These are phyloP conservation scores for Drosophila aldrichi DNA, from an alignment of 2,888 invertebrate genomes.

Conservation along the genomic window DNA sequence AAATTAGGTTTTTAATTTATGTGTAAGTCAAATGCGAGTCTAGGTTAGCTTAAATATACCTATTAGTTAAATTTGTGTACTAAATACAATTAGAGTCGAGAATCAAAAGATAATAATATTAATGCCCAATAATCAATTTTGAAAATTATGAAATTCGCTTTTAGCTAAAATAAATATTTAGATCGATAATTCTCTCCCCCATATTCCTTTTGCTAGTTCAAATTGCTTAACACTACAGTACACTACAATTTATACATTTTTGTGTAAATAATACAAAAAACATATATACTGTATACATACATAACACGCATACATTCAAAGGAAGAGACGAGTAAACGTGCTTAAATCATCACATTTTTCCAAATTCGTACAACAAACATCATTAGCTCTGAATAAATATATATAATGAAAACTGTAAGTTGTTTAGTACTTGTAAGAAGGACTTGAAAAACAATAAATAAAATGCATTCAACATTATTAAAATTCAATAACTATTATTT, in stretches of 20 bases:
- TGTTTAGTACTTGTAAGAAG: conserved; percentile 60
- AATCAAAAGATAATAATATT: conserved; percentile 52
- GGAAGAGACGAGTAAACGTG: conserved; percentile 21
- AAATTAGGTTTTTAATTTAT: conserved; percentile 64
- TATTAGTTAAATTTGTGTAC: conserved; percentile 61
- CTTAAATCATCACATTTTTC: conserved; percentile 35
- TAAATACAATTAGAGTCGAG: conserved; percentile 46
- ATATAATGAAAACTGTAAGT: conserved; percentile 49
- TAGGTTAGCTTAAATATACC: conserved; percentile 65
- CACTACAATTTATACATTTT: conserved; percentile 48
- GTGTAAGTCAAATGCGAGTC: conserved; percentile 52
- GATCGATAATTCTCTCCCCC: conserved; percentile 25
- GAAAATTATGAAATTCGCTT: conserved; percentile 15
- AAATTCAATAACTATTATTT: conserved; percentile 11
- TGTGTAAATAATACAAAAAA: conserved; percentile 58
- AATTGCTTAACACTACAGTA: conserved; percentile 51
- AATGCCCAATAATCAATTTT: conserved; percentile 34
- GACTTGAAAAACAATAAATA: conserved; percentile 65
- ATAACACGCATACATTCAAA: conserved; percentile 21
- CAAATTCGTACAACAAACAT: conserved; percentile 41
- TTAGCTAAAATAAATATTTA: conserved; percentile 65
- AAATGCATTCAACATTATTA: conserved; percentile 59
- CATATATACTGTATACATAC: conserved; percentile 5
- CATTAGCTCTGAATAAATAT: conserved; percentile 30
- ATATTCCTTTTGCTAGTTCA: conserved; percentile 52